Evolutionary conservation across 2,797 vertebrate genomes (phyloP).

Genomic region (Sebastes diaconus): DNA sequence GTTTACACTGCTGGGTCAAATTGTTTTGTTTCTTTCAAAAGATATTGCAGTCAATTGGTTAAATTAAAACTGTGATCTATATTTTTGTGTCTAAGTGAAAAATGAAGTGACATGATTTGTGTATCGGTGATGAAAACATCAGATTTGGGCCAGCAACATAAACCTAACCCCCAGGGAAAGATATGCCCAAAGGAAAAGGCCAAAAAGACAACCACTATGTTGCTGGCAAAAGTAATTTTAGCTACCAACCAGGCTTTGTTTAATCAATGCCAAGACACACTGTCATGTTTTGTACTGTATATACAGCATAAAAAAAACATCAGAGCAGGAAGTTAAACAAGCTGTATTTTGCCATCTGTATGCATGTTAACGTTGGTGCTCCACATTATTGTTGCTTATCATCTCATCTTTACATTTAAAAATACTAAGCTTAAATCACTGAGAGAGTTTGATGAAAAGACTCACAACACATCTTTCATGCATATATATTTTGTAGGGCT

Average conservation of each 20-base stretch:
- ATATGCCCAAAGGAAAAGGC: conserved; percentile 14
- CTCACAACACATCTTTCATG: not conserved
- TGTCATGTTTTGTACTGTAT: conserved; percentile 35
- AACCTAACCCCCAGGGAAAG: conserved; percentile 6
- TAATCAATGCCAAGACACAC: conserved; percentile 44
- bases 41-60: not conserved
- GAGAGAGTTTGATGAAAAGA: not conserved
- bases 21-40: not conserved
- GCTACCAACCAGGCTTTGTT: conserved; percentile 23
- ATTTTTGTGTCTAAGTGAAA: not conserved
- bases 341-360: not conserved
- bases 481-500: not conserved
- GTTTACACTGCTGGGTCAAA: conserved; percentile 51
- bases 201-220: conserved; percentile 45
- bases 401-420: not conserved
- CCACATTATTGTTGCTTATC: not conserved
- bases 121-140: conserved; percentile 6
- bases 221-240: conserved; percentile 48
- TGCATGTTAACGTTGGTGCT: not conserved
- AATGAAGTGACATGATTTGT: not conserved
- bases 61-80: not conserved
- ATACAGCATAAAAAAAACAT: conserved; percentile 37
- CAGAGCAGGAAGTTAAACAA: not conserved
- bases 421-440: not conserved
- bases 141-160: conserved; percentile 6